Evolutionary conservation across 2,113 vertebrate genomes (phyloP).

Genomic region (Cyphomyrus plagiostoma): DNA sequence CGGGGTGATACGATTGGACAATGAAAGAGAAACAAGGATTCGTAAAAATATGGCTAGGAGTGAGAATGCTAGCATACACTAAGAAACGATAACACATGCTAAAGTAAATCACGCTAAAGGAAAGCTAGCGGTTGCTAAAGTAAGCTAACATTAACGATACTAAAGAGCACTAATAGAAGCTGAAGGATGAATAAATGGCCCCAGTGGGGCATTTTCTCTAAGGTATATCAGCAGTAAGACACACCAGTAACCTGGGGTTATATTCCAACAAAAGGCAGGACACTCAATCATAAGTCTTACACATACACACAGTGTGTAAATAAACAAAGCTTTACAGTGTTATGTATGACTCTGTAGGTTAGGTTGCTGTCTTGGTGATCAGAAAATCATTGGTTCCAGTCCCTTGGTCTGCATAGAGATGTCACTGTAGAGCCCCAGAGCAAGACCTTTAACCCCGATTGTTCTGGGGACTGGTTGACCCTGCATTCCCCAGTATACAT

Average conservation of each 20-base stretch:
- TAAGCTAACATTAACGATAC: not conserved
- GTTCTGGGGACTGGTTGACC: not conserved
- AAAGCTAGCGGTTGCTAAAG: not conserved
- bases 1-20: slow-evolving; percentile 54
- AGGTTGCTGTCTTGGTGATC: not conserved
- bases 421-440: not conserved
- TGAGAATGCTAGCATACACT: not conserved
- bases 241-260: not conserved
- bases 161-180: not conserved
- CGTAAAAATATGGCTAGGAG: not conserved
- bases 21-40: not conserved
- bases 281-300: not conserved
- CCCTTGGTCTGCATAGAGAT: not conserved
- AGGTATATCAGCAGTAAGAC: not conserved
- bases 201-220: not conserved
- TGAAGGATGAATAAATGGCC: not conserved
- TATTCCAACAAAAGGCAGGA: not conserved
- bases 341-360: not conserved
- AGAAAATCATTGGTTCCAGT: not conserved
- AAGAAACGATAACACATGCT: not conserved
- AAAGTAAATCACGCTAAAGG: not conserved
- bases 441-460: not conserved
- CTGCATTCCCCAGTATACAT: not conserved
- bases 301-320: not conserved
- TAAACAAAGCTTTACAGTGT: not conserved